These are phyloP conservation scores for Gambusia holbrooki DNA, from an alignment of 2,113 vertebrate species.

Conservation along the genomic window DNA sequence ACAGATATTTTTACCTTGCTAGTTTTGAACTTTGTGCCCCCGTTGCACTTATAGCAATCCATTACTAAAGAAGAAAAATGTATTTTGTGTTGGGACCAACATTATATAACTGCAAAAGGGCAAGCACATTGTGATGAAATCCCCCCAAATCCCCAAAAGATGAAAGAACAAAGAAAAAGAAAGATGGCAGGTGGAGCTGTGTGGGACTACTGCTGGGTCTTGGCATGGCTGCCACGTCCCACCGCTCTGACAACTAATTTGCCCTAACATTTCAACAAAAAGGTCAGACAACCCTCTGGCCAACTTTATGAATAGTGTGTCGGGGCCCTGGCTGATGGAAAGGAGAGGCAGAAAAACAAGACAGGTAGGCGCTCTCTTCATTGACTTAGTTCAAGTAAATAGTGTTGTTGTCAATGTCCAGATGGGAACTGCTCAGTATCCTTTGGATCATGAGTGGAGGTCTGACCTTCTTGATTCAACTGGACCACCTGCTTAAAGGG, in stretches of 20 bases:
- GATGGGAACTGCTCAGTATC: conserved; percentile 57
- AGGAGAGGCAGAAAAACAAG: conserved; percentile 49
- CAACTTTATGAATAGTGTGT: conserved; percentile 73
- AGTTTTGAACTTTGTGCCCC: background rate
- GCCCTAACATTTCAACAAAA: conserved; percentile 77
- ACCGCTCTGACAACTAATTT: conserved; percentile 77
- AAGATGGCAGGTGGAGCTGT: conserved; percentile 1
- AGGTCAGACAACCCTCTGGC: conserved; percentile 75
- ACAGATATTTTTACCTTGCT: background rate
- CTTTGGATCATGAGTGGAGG: conserved; percentile 41
- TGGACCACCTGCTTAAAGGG: conserved; percentile 30
- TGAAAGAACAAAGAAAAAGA: background rate
- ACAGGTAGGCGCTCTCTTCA: conserved; percentile 64
- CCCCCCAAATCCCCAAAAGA: too few relatives aligned
- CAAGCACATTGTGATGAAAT: conserved; percentile 30
- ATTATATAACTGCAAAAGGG: conserved; percentile 7
- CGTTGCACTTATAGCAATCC: background rate
- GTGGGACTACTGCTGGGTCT: conserved; percentile 29
- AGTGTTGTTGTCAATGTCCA: conserved; percentile 61
- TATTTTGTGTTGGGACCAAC: background rate
- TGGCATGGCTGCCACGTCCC: conserved; percentile 67
- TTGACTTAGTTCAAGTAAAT: conserved; percentile 43
- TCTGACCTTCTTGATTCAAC: conserved; percentile 53
- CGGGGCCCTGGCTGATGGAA: conserved; percentile 41
- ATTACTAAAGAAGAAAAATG: background rate